These are phyloP conservation scores for Elanus axillaris DNA, from an alignment of 2,113 vertebrate genomes.

Conservation along the genomic window DNA sequence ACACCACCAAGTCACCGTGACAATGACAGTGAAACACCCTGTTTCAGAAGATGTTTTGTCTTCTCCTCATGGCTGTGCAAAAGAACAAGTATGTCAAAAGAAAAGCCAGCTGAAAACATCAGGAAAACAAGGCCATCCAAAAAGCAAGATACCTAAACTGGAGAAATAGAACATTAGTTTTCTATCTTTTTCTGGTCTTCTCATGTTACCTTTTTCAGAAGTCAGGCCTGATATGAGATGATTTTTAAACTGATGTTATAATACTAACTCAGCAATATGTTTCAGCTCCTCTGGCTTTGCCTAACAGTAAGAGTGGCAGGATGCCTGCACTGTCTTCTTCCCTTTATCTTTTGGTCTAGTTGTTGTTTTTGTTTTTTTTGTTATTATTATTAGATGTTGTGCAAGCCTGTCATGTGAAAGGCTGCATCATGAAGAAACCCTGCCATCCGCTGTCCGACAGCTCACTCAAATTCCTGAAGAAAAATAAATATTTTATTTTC, in stretches of 20 bases:
- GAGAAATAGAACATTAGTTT: background rate
- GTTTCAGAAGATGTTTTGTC: background rate
- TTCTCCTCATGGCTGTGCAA: background rate
- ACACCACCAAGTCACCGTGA: background rate
- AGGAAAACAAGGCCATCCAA: background rate
- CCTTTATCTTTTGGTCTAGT: background rate
- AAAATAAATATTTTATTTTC: conserved; percentile 39
- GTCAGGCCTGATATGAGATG: background rate
- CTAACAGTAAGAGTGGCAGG: background rate
- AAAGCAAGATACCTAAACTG: background rate
- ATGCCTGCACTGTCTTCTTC: fast-evolving
- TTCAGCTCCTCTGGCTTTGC: background rate
- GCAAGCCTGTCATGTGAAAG: conserved; percentile 25
- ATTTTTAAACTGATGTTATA: background rate
- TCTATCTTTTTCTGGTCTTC: background rate
- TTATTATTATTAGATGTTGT: background rate
- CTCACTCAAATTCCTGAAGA: conserved; percentile 33
- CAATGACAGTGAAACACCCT: background rate
- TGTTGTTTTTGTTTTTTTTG: background rate
- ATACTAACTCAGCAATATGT: background rate
- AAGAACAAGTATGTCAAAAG: background rate
- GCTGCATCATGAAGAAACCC: background rate
- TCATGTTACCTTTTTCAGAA: background rate
- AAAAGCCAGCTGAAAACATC: background rate
- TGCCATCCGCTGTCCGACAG: background rate